Evolutionary conservation across 2,113 vertebrate genomes (phyloP), one percentile per base, ranked within the genome.

Genomic region (Dunckerocampus dactyliophorus): DNA sequence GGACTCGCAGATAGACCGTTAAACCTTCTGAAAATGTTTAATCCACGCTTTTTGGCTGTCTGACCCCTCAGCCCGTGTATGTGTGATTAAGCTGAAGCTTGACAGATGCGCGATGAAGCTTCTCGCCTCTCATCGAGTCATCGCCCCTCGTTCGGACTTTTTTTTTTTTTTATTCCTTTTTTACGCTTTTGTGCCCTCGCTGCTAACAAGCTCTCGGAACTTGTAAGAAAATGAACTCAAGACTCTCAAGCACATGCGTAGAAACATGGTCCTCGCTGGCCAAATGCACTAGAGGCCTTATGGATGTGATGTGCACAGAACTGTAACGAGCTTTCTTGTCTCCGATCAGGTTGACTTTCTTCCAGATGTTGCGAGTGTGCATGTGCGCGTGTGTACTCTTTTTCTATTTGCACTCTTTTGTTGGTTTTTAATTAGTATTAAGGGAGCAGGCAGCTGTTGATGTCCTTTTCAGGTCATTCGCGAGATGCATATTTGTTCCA

Each of bases 401-500:
- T 8, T n/a, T 51, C 58, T 62, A 67, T 64, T 49, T 46, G 61
- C 24, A 28, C 57, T 75, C 69, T 62, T 75, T 82, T 82, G 75
- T 80, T 80, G 70, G 47, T 60, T 72, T 65, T 76, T 80, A 77
- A 84, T 86, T 87, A 43, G 50, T 79, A 70, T 7, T 69, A 70
- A 64, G 63, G 71, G 66, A 76, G 56, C 59, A 51, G 34, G 62
- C 47, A 59, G 55, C 64, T 61, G 57, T 47, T 43, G 63, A 50
- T 56, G 70, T 75, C 80, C 71, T 78, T 82, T 62, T 71, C 71
- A 76, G 76, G 79, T 85, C 82, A 82, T 68, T 14, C 37, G 75
- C 10, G 70, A 62, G 75, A 60, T 72, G 76, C 70, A 67, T 76
- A 75, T 74, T 82, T 70, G 74, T 71, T 58, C 34, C 3, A 16